A percentile compares a stretch with the other conserved stretches of the same genome.
These are phyloP conservation scores for Mesodorylaimus sp. DNA, from an alignment of 2,888 invertebrate genomes.

Conservation along the genomic window DNA sequence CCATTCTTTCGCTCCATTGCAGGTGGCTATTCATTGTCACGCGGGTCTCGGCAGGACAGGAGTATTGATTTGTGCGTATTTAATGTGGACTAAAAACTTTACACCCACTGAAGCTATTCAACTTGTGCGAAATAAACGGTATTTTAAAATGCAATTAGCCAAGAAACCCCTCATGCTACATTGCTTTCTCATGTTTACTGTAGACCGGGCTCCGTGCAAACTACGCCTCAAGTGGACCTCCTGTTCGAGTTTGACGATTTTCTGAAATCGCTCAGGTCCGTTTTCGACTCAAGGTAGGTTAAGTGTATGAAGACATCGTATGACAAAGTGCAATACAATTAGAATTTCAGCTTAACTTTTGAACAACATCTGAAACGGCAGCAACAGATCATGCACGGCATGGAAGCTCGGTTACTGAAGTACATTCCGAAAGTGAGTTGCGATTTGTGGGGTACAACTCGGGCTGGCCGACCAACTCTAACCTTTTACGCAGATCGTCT, in stretches of 20 bases:
- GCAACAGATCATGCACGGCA: constrained; percentile 52
- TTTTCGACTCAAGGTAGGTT: constrained; percentile 50
- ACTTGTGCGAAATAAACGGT: constrained; percentile 50
- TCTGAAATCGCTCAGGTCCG: constrained; percentile 49
- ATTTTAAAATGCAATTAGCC: constrained; percentile 7
- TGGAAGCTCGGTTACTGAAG: constrained; percentile 54
- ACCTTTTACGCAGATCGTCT: constrained; percentile 44
- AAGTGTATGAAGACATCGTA: neutral
- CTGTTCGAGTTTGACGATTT: constrained; percentile 63
- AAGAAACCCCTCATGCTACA: constrained; percentile 2
- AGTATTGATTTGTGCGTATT: constrained; percentile 63
- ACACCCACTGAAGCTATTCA: constrained; percentile 59
- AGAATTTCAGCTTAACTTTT: neutral
- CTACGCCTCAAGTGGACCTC: constrained; percentile 57
- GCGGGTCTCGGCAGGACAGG: constrained; percentile 61
- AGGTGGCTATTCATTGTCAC: constrained; percentile 61
- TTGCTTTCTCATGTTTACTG: constrained; percentile 10
- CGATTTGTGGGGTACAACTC: neutral
- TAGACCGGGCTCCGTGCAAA: constrained; percentile 59
- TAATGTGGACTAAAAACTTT: constrained; percentile 57
- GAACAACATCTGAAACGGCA: constrained; percentile 33
- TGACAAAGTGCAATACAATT: neutral
- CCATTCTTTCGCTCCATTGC: no score
- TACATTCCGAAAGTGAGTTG: constrained; percentile 53
- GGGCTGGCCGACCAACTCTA: neutral